Percentiles rank a stretch among this genome's conserved stretches.
Conservation (phyloP, 2,797 vertebrate genomes). For the Erpetoichthys calabaricus region DNA sequence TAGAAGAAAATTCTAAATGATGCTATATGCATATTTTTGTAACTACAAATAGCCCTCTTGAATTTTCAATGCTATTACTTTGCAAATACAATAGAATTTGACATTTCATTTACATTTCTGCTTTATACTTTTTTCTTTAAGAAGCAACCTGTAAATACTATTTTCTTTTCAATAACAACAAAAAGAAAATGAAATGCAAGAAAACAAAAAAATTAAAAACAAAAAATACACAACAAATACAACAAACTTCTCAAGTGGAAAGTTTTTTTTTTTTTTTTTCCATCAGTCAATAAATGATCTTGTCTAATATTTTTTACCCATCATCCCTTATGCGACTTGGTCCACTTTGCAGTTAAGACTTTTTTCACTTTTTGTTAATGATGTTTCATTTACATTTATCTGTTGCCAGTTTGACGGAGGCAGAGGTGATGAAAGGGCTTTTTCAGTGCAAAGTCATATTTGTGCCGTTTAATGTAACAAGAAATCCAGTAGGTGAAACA, state of each 20-base stretch:
- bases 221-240: conserved; percentile 61
- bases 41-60: conserved; percentile 82
- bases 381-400: conserved; percentile 55
- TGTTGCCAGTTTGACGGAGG: conserved; percentile 55
- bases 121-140: conserved; percentile 83
- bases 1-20: conserved; percentile 75
- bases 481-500: conserved; percentile 45
- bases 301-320: conserved; percentile 38
- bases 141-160: conserved; percentile 94
- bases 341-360: conserved; percentile 77
- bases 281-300: conserved; percentile 25
- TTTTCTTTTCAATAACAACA: conserved; percentile 74
- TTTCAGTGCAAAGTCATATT: conserved; percentile 74
- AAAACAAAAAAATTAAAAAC: conserved; percentile 25
- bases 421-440: conserved; percentile 64
- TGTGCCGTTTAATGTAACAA: conserved; percentile 49
- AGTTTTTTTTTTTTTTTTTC: conserved; percentile 27
- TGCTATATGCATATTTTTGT: conserved; percentile 75
- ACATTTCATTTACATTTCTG: conserved; percentile 90
- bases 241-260: conserved; percentile 78
- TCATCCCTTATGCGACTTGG: conserved; percentile 59
- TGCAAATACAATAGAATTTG: conserved; percentile 89
- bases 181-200: conserved; percentile 32
- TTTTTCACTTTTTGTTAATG: conserved; percentile 64
- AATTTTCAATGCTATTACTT: conserved; percentile 80